Conservation (phyloP, 2,113 vertebrate species). For the Chaenogobius annularis region DNA sequence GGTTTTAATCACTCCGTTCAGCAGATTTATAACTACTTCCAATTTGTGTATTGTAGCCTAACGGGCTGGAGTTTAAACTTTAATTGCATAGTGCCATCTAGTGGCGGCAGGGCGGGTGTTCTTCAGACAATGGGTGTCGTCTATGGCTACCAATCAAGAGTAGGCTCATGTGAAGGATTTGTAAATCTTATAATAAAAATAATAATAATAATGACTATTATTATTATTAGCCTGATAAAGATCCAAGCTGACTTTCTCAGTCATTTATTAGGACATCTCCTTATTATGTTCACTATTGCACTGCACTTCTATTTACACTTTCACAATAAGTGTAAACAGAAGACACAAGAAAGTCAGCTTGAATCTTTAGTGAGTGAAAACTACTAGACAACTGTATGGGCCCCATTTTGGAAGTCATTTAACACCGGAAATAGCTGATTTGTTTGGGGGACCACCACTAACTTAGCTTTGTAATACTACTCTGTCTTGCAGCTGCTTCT, state of each 20-base stretch:
- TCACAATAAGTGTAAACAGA: not conserved
- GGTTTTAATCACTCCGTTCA: slow-evolving; percentile 26
- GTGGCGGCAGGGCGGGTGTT: slow-evolving; percentile 19
- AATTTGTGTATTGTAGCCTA: not conserved
- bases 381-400: slow-evolving; percentile 22
- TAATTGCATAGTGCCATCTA: slow-evolving; percentile 68
- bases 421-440: slow-evolving; percentile 41
- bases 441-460: slow-evolving; percentile 25
- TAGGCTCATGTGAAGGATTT: too few relatives aligned
- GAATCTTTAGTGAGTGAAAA: not conserved
- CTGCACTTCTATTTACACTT: too few relatives aligned
- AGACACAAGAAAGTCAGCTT: not conserved
- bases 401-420: slow-evolving; percentile 11
- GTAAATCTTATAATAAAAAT: too few relatives aligned
- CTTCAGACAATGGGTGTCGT: slow-evolving; percentile 23
- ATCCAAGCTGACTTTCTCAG: too few relatives aligned
- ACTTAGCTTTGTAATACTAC: slow-evolving; percentile 50
- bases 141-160: not conserved
- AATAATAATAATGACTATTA: too few relatives aligned
- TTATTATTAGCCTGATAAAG: too few relatives aligned
- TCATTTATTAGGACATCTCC: too few relatives aligned
- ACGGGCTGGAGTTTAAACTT: not conserved
- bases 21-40: slow-evolving; percentile 19
- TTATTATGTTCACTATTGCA: too few relatives aligned
- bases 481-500: slow-evolving; percentile 60